phyloP scores from a whole-genome alignment of 2,113 vertebrate species.

The Callorhinus ursinus region DNA sequence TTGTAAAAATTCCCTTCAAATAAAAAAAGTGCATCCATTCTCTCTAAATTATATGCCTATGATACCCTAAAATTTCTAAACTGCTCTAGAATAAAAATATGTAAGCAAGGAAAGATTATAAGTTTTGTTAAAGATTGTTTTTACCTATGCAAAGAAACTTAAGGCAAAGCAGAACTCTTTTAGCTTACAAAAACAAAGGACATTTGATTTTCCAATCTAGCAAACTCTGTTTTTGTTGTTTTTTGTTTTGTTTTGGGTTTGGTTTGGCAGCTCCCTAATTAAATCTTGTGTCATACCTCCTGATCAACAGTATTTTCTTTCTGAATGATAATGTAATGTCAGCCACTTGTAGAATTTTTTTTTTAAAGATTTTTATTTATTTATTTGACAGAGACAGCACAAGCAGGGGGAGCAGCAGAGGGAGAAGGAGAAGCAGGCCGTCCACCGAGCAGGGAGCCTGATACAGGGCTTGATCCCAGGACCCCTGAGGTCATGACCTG shows the following conservation, averaged over 20 bases:
- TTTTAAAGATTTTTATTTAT: not conserved
- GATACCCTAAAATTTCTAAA: slow-evolving; percentile 19
- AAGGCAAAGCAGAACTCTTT: not conserved
- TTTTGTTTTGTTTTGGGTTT: not conserved
- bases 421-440: no score
- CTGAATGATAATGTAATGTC: not conserved
- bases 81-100: slow-evolving; percentile 1
- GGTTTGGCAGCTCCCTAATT: not conserved
- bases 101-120: not conserved
- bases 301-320: not conserved
- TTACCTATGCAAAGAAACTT: slow-evolving; percentile 31
- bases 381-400: no score
- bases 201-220: slow-evolving; percentile 42
- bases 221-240: not conserved
- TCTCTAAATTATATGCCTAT: slow-evolving; percentile 6
- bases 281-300: not conserved
- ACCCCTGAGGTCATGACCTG: no score
- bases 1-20: slow-evolving; percentile 43
- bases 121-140: slow-evolving; percentile 50
- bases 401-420: no score
- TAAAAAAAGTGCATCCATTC: not conserved
- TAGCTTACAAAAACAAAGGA: not conserved
- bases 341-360: not conserved
- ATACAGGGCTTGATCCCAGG: no score
- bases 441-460: no score